Base-by-base conservation (phyloP, 2,888 invertebrate species). In the Drosophila histrio region DNA sequence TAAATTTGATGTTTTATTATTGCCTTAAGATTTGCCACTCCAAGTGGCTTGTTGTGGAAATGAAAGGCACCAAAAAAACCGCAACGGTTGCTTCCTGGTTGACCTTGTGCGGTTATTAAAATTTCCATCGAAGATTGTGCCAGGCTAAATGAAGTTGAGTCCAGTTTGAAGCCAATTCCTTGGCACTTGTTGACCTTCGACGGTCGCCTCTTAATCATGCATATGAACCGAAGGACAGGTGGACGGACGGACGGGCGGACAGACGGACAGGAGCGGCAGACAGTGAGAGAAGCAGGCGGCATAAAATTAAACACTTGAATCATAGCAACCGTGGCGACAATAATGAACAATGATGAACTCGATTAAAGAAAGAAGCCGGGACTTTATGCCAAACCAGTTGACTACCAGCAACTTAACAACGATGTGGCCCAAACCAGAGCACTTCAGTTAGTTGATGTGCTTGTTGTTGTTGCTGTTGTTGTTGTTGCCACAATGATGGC, bases 321-420 rank as follows among this genome's bases (percentile, higher is more conserved):
- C 77, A 62, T 74, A 72, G 53, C 62, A 79, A 60, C 79, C 79
- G 59, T 85, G 82, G 82, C 82, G 86, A 83, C 82, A 83, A 87
- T 87, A 83, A 83, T 87, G 82, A 83, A 85, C 82, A 83, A 81
- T 87, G 82, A 83, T 83, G 82, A 83, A 82, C 82, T 87, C 79
- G 82, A 85, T 85, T 82, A 81, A 87, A 84, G 87, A 81, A 87
- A 84, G 87, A 73, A 69, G 78, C 62, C 54, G 46, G 46, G 58
- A 19, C 39, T 32, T 58, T 53, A 59, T 57, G 39, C 67, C 71
- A 77, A 64, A 64, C 63, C 63, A 72, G 39, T 73, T 73, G 67
- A 54, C 28, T 47, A 52, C 46, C 17, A 17, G 7, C 44, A 28
- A 26, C 46, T 49, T 58, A 36, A 30, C 34, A 13, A 19, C 8